A percentile compares a stretch with the other conserved stretches of the same genome.
Conservation (phyloP, 2,797 vertebrate species). For the Coreius guichenoti region DNA sequence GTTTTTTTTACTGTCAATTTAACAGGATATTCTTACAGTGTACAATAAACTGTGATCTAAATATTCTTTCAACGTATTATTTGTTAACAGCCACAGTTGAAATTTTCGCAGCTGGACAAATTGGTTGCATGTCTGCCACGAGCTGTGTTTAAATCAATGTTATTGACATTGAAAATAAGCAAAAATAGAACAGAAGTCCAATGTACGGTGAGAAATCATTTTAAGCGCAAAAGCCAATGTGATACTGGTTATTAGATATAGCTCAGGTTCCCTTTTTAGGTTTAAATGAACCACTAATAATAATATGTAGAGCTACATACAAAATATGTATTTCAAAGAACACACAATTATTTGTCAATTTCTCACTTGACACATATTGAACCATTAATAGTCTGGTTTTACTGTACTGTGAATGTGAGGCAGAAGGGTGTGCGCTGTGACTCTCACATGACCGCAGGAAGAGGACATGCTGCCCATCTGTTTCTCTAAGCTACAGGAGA, state of each 20-base stretch:
- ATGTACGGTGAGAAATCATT: neutral
- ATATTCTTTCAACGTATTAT: neutral
- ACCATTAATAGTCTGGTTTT: slow-evolving; percentile 15
- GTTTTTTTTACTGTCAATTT: neutral
- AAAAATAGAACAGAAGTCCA: slow-evolving; percentile 15
- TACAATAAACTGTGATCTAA: neutral
- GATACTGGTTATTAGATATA: neutral
- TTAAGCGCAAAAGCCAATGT: neutral
- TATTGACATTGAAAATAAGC: slow-evolving; percentile 13
- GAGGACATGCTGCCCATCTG: slow-evolving; percentile 74
- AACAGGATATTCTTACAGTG: neutral
- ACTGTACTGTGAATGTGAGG: neutral
- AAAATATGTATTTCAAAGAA: neutral
- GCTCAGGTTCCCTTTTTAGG: neutral
- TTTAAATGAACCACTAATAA: neutral
- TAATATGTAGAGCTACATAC: neutral
- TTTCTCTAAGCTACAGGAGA: slow-evolving; percentile 50
- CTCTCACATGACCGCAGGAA: slow-evolving; percentile 72
- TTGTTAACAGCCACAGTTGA: neutral
- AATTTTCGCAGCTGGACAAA: neutral
- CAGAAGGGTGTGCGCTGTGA: slow-evolving; percentile 41
- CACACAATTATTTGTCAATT: neutral
- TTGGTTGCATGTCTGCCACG: neutral
- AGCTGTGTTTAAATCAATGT: slow-evolving; percentile 8
- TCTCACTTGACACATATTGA: slow-evolving; percentile 5